Evolutionary conservation across 2,888 invertebrate species (phyloP), one percentile per base, ranked within the genome.

Genomic region (Drosophila melanosoma): DNA sequence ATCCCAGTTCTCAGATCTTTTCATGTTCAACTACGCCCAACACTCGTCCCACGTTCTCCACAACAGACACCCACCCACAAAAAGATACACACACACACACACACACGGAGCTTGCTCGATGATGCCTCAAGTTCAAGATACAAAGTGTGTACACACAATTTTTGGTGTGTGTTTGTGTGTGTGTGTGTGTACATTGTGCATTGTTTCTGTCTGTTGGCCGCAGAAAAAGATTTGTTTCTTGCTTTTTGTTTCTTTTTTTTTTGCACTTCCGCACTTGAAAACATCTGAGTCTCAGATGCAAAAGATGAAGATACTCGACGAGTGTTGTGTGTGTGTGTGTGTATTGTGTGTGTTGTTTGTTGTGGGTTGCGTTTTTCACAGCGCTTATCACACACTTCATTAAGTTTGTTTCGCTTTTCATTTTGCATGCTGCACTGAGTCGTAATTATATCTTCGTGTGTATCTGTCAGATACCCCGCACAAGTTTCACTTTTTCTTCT

Each of bases 331-430:
- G 53, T 45, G 23, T 40, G 40, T 51, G 51, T 48, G 38, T 45
- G 49, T 17, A 54, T 29, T 57, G 15, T 59, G 52, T 59, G 58
- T 53, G 64, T 52, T 63, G 70, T 62, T 70, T 45, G 45, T 45
- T 45, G 48, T 64, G 67, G 69, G 63, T 62, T 79, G 81, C 75
- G 80, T 82, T 86, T 82, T 86, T 86, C 87, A 69, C 78, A 68
- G 70, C 74, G 79, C 89, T 89, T 86, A 89, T 89, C 86, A 87
- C 83, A 86, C 86, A 86, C 87, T 86, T 86, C 86, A 86, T 86
- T 86, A 86, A 86, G 82, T 86, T 89, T 84, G 87, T 86, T 85
- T 85, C 78, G 85, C 86, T 85, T 85, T 85, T 86, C 88, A 88
- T 83, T 83, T 80, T 80, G 79, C 79, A 80, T 80, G 81, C 81